phyloP scores from a whole-genome alignment of 2,113 vertebrate genomes.

The Xenopus borealis region DNA sequence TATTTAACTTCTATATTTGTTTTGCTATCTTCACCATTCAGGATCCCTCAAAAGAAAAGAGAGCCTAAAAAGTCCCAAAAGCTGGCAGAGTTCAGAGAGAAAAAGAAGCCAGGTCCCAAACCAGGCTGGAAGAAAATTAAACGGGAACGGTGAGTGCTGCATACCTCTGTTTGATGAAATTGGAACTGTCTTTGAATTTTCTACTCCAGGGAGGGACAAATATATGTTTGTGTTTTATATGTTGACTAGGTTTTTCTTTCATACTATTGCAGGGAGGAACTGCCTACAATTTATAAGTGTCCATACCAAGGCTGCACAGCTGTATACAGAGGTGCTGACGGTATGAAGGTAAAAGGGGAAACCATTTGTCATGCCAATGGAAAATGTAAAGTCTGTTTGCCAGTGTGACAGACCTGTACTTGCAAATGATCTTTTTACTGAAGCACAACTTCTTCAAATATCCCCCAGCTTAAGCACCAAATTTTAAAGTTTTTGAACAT shows the following conservation, averaged over 20 bases:
- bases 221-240: rapidly evolving
- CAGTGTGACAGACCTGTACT: too few relatives aligned
- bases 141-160: conserved; percentile 72
- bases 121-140: conserved; percentile 93
- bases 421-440: too few relatives aligned
- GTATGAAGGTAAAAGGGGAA: conserved; percentile 78
- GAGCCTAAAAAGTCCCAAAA: conserved; percentile 64
- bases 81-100: conserved; percentile 70
- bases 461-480: too few relatives aligned
- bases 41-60: conserved; percentile 62
- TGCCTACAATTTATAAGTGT: conserved; percentile 96
- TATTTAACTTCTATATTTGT: background rate
- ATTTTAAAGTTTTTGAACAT: too few relatives aligned
- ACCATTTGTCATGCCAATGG: too few relatives aligned
- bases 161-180: too few relatives aligned
- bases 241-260: rapidly evolving
- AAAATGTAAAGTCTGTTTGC: too few relatives aligned
- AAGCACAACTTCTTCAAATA: too few relatives aligned
- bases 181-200: too few relatives aligned
- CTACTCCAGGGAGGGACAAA: background rate
- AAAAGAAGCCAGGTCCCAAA: conserved; percentile 92
- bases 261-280: conserved; percentile 78
- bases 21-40: conserved; percentile 16
- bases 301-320: conserved; percentile 92
- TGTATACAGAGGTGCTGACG: conserved; percentile 87